Conservation (phyloP, 1,140 invertebrate species). For the Lepidostoma basale region DNA sequence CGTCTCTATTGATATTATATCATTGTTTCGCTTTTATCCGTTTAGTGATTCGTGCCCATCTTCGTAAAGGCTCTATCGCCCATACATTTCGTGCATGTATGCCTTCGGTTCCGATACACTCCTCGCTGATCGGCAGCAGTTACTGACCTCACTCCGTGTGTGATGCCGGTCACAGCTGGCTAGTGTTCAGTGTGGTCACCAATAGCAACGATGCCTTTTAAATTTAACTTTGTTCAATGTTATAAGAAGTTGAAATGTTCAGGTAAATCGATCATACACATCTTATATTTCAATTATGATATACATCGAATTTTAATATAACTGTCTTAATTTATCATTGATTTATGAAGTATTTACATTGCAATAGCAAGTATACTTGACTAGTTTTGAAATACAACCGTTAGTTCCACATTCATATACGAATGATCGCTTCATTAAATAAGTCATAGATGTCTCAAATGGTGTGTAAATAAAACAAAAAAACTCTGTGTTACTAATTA, state of each 20-base stretch:
- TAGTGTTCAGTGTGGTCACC: not conserved
- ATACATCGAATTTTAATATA: no score
- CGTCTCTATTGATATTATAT: not conserved
- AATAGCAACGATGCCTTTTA: not conserved
- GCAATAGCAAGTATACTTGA: no score
- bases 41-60: slow-evolving; percentile 4
- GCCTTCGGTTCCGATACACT: not conserved
- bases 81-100: not conserved
- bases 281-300: no score
- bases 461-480: no score
- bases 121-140: not conserved
- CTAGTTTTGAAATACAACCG: no score
- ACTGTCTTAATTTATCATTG: no score
- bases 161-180: not conserved
- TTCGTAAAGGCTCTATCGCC: not conserved
- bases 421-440: no score
- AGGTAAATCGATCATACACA: no score
- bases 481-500: no score
- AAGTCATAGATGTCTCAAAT: no score
- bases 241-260: slow-evolving; percentile 6
- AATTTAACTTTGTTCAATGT: not conserved
- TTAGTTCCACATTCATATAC: no score
- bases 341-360: no score
- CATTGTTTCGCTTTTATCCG: slow-evolving; percentile 5
- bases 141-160: not conserved